phyloP scores from a whole-genome alignment of 2,888 invertebrate species.

The Chalcosyrphus nemorum region DNA sequence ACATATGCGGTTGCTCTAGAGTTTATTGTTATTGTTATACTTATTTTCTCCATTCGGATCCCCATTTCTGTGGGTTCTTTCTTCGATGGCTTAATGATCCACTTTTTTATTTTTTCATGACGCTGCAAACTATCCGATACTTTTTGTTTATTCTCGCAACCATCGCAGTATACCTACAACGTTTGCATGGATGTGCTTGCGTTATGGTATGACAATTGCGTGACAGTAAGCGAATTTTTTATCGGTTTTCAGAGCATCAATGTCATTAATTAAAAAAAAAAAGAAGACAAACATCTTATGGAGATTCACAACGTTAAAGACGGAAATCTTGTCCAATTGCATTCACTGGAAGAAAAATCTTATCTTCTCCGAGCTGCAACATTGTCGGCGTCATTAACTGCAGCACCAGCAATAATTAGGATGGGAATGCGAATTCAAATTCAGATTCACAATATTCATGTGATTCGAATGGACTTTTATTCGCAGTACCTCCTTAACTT shows the following conservation, averaged over 20 bases:
- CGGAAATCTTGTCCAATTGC: too few species aligned
- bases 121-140: slow-evolving; percentile 17
- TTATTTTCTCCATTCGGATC: slow-evolving; percentile 55
- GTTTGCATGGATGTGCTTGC: slow-evolving; percentile 27
- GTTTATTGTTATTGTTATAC: slow-evolving; percentile 67
- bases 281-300: too few species aligned
- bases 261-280: not conserved
- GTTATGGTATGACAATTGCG: not conserved
- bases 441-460: too few species aligned
- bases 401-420: too few species aligned
- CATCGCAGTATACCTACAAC: slow-evolving; percentile 27
- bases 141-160: slow-evolving; percentile 41
- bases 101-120: slow-evolving; percentile 50
- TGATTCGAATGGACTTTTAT: too few species aligned
- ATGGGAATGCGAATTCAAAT: too few species aligned
- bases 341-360: too few species aligned
- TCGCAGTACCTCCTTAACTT: too few species aligned
- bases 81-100: slow-evolving; percentile 58
- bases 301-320: too few species aligned
- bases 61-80: slow-evolving; percentile 48
- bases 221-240: slow-evolving; percentile 15
- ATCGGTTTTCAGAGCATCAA: not conserved
- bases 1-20: slow-evolving; percentile 51
- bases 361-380: too few species aligned
- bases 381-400: too few species aligned